These are phyloP conservation scores for Himalopsyche kuldschensis DNA, from an alignment of 2,888 invertebrate genomes.

Conservation along the genomic window DNA sequence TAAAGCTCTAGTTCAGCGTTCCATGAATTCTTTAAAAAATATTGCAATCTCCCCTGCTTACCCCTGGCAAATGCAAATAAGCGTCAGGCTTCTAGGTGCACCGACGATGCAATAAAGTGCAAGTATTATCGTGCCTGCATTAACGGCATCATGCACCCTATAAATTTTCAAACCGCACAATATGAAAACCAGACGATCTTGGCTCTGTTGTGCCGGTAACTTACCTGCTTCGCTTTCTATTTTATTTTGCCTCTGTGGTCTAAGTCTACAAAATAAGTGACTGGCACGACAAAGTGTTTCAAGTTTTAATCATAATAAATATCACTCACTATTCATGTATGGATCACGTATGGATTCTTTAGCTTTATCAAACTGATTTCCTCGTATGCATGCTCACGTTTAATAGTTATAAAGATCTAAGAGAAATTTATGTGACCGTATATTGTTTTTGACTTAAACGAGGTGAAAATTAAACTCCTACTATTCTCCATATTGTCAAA, in stretches of 20 bases:
- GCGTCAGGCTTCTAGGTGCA: background rate
- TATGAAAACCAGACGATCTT: conserved; percentile 13
- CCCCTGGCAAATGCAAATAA: background rate
- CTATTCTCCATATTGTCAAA: no score
- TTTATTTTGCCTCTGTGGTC: background rate
- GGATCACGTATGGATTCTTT: no score
- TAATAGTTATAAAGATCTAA: no score
- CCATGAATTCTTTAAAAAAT: background rate
- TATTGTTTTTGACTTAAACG: no score
- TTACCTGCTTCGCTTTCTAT: background rate
- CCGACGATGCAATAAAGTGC: conserved; percentile 35
- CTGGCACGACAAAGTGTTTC: background rate
- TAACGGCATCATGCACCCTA: conserved; percentile 34
- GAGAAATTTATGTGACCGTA: no score
- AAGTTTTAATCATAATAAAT: no score
- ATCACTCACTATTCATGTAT: no score
- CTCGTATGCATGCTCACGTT: no score
- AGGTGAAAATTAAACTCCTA: no score
- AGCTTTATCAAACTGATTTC: no score
- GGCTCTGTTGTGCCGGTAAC: background rate
- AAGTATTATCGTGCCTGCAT: conserved; percentile 33
- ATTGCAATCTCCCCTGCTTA: background rate
- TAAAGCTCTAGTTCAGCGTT: background rate
- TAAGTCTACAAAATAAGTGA: background rate
- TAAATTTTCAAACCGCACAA: conserved; percentile 34